phyloP scores from a whole-genome alignment of 2,888 invertebrate species.

The Drosophila pegasa region DNA sequence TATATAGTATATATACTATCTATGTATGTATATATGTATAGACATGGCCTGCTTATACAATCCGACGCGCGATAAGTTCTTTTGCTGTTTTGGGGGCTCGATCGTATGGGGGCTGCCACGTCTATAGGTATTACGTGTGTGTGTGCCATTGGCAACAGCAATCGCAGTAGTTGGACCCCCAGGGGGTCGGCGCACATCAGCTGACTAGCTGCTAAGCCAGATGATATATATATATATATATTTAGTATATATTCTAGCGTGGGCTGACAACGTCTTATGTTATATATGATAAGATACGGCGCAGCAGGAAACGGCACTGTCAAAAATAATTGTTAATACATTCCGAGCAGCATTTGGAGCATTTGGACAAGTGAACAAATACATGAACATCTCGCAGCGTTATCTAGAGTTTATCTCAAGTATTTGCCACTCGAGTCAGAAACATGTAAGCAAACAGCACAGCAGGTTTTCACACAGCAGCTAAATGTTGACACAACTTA shows the following conservation, averaged over 20 bases:
- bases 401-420: constrained; percentile 27
- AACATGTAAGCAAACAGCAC: constrained; percentile 41
- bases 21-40: constrained; percentile 8
- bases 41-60: constrained; percentile 60
- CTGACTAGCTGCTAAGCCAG: constrained; percentile 63
- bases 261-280: constrained; percentile 42
- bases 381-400: not conserved
- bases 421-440: constrained; percentile 40
- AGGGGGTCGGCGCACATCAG: constrained; percentile 42
- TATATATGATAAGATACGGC: constrained; percentile 48
- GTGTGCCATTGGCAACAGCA: constrained; percentile 68
- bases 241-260: constrained; percentile 30
- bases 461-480: constrained; percentile 26
- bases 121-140: constrained; percentile 24
- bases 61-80: constrained; percentile 58
- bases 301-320: constrained; percentile 46
- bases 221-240: constrained; percentile 52
- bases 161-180: constrained; percentile 46
- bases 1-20: not conserved
- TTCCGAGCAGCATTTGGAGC: constrained; percentile 2
- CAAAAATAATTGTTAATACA: constrained; percentile 5
- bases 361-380: not conserved
- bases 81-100: constrained; percentile 68
- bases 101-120: constrained; percentile 60
- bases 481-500: constrained; percentile 47